These are phyloP conservation scores for Archilochus colubris DNA, from an alignment of 2,113 vertebrate species.

Conservation along the genomic window DNA sequence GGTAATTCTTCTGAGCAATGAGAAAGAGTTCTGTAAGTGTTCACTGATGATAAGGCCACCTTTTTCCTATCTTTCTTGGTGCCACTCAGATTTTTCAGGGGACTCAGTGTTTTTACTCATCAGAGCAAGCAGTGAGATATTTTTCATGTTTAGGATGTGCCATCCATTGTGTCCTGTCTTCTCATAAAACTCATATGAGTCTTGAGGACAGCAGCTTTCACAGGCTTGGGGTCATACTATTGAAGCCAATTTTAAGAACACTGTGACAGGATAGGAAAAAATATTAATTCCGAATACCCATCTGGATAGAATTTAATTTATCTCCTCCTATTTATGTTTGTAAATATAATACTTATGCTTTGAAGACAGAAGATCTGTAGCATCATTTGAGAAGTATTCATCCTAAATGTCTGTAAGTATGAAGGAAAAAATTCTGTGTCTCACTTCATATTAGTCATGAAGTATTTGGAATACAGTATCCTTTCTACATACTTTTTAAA, in stretches of 20 bases:
- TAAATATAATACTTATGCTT: neutral
- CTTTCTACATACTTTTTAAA: neutral
- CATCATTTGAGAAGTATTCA: neutral
- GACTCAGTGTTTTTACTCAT: neutral
- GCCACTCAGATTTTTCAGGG: neutral
- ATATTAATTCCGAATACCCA: neutral
- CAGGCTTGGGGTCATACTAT: neutral
- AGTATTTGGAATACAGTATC: neutral
- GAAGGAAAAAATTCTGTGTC: neutral
- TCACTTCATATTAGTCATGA: neutral
- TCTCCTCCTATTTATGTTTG: neutral
- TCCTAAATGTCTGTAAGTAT: neutral
- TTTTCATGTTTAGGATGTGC: neutral
- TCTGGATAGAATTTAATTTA: neutral
- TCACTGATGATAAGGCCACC: neutral
- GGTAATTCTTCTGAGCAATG: neutral
- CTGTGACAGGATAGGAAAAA: neutral
- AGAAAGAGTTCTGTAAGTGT: neutral
- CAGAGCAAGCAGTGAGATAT: neutral
- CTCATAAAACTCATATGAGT: neutral
- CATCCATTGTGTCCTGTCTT: neutral
- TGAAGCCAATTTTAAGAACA: neutral
- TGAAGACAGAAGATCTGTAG: neutral
- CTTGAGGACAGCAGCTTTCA: neutral
- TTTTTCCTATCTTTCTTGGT: neutral